Base-by-base conservation (phyloP, 1,140 invertebrate genomes). In the Diuraphis noxia region DNA sequence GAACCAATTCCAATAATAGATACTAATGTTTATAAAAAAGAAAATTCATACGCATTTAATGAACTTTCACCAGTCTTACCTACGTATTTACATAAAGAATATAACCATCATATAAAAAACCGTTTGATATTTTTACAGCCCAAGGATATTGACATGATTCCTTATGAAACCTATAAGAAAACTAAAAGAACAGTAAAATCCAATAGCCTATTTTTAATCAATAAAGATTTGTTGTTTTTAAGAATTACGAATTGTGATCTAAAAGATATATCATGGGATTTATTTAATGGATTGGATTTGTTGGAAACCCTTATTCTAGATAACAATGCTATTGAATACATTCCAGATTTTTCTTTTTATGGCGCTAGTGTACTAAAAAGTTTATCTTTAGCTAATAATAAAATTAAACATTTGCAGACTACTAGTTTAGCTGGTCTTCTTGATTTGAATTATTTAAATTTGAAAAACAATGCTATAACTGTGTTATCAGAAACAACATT, bases 261-360 rank as follows among this genome's bases (percentile, higher is more conserved):
- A 38, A 94, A 95, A 92, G 94, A 95, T 92, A 93, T 96, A 91
- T 95, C 95, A 89, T 96, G 96, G 96, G 95, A 96, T 93, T 96
- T 96, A 95, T 96, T 96, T 93, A 95, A 96, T 91, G 95, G 95
- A 30, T 93, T 96, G 5, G 93, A 94, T 5, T 95, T 94, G 88
- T 92, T 96, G 21, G 93, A 95, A 92, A 95, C 95, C 92, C 94
- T 96, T 34, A 95, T 95, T 40, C 93, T 96, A 46, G 95, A 96
- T 85, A 94, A 94, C 91, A 96, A 96, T 92, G 94, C 95, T 79
- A 94, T 96, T 19, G 94, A 94, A 92, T 95, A 95, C 82, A 94
- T 96, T 84, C 95, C 96, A 21, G 95, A 96, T 87, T 96, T 96
- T 93, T 95, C 96, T 34, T 96, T 96, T 92, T 96, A 96, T 93